Percentiles rank a stretch among this genome's conserved stretches.
Evolutionary conservation across 1,140 invertebrate species (phyloP).

Genomic region (Penaeus chinensis): DNA sequence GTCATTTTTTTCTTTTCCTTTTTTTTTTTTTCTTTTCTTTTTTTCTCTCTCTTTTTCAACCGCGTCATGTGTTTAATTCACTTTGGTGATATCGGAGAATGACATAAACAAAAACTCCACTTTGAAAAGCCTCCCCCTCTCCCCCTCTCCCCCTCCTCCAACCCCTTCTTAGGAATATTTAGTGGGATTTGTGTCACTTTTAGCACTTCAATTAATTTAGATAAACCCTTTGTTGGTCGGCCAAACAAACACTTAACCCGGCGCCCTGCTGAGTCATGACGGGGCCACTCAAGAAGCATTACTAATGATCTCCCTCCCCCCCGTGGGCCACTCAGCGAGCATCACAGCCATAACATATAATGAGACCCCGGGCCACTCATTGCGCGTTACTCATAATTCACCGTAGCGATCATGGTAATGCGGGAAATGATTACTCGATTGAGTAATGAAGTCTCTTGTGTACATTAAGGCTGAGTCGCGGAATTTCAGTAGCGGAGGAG

Average conservation of each 20-base stretch:
- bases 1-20: too few relatives aligned
- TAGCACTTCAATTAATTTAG: slow-evolving; percentile 38
- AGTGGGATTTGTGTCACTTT: slow-evolving; percentile 22
- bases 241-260: slow-evolving; percentile 25
- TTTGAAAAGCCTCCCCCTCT: background rate
- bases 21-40: too few relatives aligned
- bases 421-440: too few relatives aligned
- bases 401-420: too few relatives aligned
- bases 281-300: slow-evolving; percentile 26
- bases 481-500: too few relatives aligned
- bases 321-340: slow-evolving; percentile 8
- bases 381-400: background rate
- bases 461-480: too few relatives aligned
- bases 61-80: too few relatives aligned
- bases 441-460: too few relatives aligned
- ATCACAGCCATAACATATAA: background rate
- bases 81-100: background rate
- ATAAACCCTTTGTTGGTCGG: slow-evolving; percentile 24
- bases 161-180: slow-evolving; percentile 14
- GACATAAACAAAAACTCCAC: background rate
- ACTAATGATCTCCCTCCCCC: background rate
- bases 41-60: too few relatives aligned
- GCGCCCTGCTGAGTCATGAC: slow-evolving; percentile 21
- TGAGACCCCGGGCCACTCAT: background rate
- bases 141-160: background rate